A percentile compares a stretch with the other conserved stretches of the same genome.
Conservation (phyloP, 1,140 invertebrate species). For the Hesperophylax magnus region DNA sequence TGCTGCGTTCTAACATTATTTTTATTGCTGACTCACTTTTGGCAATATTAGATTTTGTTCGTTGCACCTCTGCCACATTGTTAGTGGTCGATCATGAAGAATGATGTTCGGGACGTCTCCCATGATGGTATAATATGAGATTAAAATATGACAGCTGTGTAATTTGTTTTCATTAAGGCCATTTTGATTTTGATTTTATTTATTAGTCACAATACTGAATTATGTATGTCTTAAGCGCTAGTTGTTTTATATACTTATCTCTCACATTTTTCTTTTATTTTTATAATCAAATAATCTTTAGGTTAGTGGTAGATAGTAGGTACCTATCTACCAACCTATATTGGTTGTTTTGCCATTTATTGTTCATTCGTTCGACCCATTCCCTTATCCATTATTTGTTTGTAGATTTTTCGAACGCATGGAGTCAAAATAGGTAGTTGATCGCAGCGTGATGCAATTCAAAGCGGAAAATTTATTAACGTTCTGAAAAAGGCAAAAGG, state of each 20-base stretch:
- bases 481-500: no score
- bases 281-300: no score
- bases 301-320: no score
- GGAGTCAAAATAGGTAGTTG: constrained; percentile 42
- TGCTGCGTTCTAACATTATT: no score
- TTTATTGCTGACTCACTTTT: constrained; percentile 20
- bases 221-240: no score
- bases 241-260: no score
- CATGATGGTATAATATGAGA: not conserved
- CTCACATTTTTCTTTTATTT: no score
- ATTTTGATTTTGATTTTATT: no score
- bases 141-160: constrained; percentile 3
- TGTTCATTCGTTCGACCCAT: no score
- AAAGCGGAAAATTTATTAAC: not conserved
- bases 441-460: constrained; percentile 48
- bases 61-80: constrained; percentile 5
- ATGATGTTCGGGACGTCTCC: not conserved
- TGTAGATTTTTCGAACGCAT: not conserved
- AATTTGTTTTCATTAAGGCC: not conserved
- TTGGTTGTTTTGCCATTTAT: no score
- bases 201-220: no score
- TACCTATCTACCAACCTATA: no score
- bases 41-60: constrained; percentile 18
- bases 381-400: not conserved
- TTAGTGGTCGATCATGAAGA: not conserved